Evolutionary conservation across 2,113 vertebrate species (phyloP), one percentile per base, ranked within the genome.

Genomic region (Platichthys flesus): DNA sequence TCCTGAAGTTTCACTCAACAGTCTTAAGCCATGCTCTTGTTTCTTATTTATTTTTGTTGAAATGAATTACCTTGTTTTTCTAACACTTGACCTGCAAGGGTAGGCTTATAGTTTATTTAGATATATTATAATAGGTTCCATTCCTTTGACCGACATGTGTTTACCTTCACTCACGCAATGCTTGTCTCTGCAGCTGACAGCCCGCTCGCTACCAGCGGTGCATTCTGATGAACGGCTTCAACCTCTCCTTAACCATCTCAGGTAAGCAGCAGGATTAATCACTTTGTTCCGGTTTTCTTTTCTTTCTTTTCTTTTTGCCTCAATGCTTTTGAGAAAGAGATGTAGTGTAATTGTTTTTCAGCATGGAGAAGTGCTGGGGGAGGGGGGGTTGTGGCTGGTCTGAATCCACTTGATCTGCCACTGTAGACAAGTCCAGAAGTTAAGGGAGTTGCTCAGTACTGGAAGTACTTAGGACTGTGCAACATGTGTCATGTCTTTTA

Each of bases 151-250:
- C 61, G 45, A 21, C 78, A 47, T 71, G 23, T 80, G 20, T 76
- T 71, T 78, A 77, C 62, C 75, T 71, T 86, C 79, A 83, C 80
- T 90, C 76, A 85, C 70, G 62, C 71, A 65, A 67, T 82, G 76
- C 62, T 74, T 63, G 42, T 91, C 71, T 84, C 31, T 90, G 59
- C 85, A 99, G 98, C 69, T 99, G 87, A 97, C 98, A 20, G 97
- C 97, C 52, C 93, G 98, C 83, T 97, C 96, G 0, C 89, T 99
- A 70, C 98, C 98, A 70, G 89, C 94, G 2, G 90, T 99, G 83
- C 97, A 98, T 83, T 96, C 97, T 80, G 98, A 99, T 52, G 97
- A 99, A 92, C 95, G 98, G 76, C 96, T 99, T n/a, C 97, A 97
- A 59, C 97, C 98, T 74, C 95, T 99, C 67, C 97, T 99, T 66